A percentile compares a stretch with the other conserved stretches of the same genome.
Conservation (phyloP, 2,113 vertebrate species). For the Scomber colias region DNA sequence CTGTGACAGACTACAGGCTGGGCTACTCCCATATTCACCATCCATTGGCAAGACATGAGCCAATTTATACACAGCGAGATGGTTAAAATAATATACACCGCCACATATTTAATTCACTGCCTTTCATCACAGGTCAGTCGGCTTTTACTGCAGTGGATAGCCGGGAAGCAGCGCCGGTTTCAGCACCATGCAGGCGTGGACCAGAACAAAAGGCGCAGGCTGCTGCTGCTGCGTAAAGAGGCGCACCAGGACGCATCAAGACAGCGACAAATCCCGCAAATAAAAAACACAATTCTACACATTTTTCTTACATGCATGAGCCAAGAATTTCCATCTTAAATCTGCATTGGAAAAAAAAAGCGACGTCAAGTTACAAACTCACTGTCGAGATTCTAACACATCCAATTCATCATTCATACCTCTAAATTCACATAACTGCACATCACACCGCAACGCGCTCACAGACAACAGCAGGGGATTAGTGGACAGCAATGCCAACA, state of each 20-base stretch:
- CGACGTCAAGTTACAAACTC: not conserved
- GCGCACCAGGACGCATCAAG: slow-evolving; percentile 26
- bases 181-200: slow-evolving; percentile 82
- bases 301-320: not conserved
- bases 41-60: not conserved
- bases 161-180: slow-evolving; percentile 54
- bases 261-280: not conserved
- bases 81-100: not conserved
- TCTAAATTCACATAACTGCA: slow-evolving; percentile 24
- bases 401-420: not conserved
- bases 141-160: slow-evolving; percentile 20
- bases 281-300: not conserved
- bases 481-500: slow-evolving; percentile 3
- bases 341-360: too few species aligned
- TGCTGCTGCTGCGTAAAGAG: slow-evolving; percentile 30
- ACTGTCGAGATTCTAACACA: not conserved
- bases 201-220: slow-evolving; percentile 81
- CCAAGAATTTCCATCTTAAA: rapidly evolving
- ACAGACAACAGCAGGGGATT: slow-evolving; percentile 28
- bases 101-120: not conserved
- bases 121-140: not conserved
- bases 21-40: slow-evolving; percentile 52
- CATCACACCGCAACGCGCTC: slow-evolving; percentile 28
- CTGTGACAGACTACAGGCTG: slow-evolving; percentile 31
- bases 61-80: not conserved